Evolutionary conservation across 2,113 vertebrate genomes (phyloP), one percentile per base, ranked within the genome.

Genomic region (Ictalurus punctatus): DNA sequence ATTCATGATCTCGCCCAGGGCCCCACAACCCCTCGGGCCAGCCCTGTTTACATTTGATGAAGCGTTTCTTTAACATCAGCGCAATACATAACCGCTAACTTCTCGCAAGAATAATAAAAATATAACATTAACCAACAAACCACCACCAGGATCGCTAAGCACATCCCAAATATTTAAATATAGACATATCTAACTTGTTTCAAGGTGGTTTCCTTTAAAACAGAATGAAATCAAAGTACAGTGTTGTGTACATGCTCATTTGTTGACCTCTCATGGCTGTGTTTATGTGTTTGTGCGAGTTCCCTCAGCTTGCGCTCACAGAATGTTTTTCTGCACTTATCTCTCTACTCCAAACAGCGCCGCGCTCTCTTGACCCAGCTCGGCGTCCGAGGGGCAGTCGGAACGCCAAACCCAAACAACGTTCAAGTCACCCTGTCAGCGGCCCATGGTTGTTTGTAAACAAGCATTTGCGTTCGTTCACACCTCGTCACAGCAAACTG

Each of bases 321-420:
- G 83, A 92, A 88, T 92, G 90, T 90, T 91, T 87, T 88, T 83
- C 78, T 89, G 71, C 48, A 87, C 88, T 92, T 92, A 92, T 92
- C 91, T 92, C 74, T 86, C 82, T 87, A 86, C 87, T 92, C 87
- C 86, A 92, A 92, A 92, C 88, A 92, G 79, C 52, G 73, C 80
- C 44, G 84, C 67, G 83, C 87, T 90, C 91, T 90, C 91, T 91
- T 88, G 73, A 88, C 91, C 89, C 69, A 61, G 89, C 89, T 90
- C 80, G 58, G 86, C 69, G 82, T 89, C 89, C 86, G 76, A 88
- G 84, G 63, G 76, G 74, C 65, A 65, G 56, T 83, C 54, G 90
- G 89, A 90, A 92, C 90, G 89, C 86, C 87, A 91, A 91, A 90
- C 90, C 86, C 90, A 91, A 92, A 92, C 92, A 91, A 85, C 59